These are phyloP conservation scores for Scaptodrosophila lebanonensis DNA, from an alignment of 1,140 invertebrate species.

Conservation along the genomic window DNA sequence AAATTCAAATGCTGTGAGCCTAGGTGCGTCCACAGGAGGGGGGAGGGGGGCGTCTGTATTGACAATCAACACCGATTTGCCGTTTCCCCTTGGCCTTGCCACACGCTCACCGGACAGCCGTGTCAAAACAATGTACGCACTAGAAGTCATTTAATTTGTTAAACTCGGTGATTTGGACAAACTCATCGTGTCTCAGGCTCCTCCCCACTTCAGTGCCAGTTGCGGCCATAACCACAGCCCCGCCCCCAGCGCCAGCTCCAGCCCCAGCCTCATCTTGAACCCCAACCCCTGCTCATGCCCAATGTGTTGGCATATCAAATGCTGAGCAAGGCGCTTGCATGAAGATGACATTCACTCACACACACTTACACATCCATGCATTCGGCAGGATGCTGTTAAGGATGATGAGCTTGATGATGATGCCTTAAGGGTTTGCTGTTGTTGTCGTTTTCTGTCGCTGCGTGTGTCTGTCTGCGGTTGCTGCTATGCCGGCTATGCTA, in stretches of 20 bases:
- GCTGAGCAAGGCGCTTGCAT: background rate
- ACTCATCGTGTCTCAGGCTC: no score
- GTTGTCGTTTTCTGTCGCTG: no score
- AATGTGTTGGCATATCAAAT: conserved; percentile 4
- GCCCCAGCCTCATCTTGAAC: no score
- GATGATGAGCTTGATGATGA: background rate
- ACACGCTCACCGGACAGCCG: conserved; percentile 42
- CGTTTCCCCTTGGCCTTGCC: conserved; percentile 52
- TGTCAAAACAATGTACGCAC: conserved; percentile 76
- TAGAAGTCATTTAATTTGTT: conserved; percentile 77
- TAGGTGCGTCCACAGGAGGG: conserved; percentile 6
- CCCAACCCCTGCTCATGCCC: no score
- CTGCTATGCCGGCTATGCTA: no score
- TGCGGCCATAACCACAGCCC: no score
- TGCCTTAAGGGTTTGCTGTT: conserved; percentile 44
- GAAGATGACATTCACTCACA: conserved; percentile 40
- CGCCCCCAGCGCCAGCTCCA: no score
- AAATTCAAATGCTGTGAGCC: conserved; percentile 39
- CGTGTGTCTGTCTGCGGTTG: conserved; percentile 67
- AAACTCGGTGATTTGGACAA: conserved; percentile 71
- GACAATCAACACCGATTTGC: conserved; percentile 76
- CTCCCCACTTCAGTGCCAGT: no score
- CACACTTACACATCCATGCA: conserved; percentile 8
- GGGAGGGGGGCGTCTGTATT: no score
- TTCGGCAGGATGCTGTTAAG: no score